phyloP scores from a whole-genome alignment of 2,888 invertebrate species.

The Mongoloraphidia duomilia region DNA sequence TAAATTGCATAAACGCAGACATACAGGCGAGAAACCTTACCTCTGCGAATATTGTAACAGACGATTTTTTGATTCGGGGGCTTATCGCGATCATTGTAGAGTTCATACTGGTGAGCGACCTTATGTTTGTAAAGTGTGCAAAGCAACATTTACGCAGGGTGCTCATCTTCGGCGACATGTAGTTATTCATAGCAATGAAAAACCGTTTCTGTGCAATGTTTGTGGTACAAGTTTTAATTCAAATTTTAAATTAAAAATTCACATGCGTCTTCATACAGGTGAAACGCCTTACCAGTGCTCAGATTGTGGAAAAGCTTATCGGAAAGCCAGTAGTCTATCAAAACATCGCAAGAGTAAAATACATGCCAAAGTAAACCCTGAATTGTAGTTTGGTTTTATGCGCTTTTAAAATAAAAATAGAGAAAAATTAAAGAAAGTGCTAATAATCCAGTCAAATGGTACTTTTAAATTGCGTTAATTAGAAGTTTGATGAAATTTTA shows the following conservation, averaged over 20 bases:
- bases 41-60: no score
- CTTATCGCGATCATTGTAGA: constrained; percentile 1
- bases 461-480: no score
- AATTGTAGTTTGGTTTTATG: no score
- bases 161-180: constrained; percentile 3
- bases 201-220: constrained; percentile 1
- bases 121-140: constrained; percentile 9
- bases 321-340: constrained; percentile 4
- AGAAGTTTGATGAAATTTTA: no score
- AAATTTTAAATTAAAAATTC: constrained; percentile 2
- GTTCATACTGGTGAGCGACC: constrained; percentile 4
- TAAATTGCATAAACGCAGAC: no score
- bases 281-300: constrained; percentile 9
- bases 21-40: no score
- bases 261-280: constrained; percentile 3
- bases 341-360: constrained; percentile 4
- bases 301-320: constrained; percentile 8
- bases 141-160: constrained; percentile 6
- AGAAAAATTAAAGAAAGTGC: no score
- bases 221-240: constrained; percentile 4
- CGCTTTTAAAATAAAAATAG: no score
- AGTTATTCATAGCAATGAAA: neutral
- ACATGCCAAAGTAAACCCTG: constrained; percentile 1
- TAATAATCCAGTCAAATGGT: no score
- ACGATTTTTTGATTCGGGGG: no score